These are phyloP conservation scores for Campylomormyrus numenius DNA, from an alignment of 2,113 vertebrate species.

Conservation along the genomic window DNA sequence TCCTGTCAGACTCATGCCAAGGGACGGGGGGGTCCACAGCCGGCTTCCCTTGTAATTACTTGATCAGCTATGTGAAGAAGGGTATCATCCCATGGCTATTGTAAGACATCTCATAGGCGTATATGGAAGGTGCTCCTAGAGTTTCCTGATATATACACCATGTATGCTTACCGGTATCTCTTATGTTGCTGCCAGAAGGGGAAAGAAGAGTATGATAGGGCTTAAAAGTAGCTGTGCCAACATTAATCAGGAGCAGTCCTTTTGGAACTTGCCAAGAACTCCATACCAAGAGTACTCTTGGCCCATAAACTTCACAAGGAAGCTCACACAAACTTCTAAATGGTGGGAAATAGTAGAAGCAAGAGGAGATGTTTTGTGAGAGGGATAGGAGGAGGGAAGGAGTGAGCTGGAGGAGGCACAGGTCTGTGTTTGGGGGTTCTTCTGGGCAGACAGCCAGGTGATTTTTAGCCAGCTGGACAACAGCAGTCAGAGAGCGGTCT, in stretches of 20 bases:
- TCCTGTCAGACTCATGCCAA: constrained; percentile 2
- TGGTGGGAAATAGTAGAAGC: constrained; percentile 1
- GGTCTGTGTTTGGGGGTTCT: neutral
- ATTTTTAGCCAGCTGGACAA: neutral
- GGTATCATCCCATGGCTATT: neutral
- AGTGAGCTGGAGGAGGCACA: neutral
- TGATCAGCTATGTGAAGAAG: neutral
- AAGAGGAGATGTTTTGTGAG: neutral
- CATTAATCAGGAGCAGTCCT: neutral
- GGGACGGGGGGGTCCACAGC: neutral
- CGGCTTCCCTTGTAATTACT: neutral
- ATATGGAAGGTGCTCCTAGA: neutral
- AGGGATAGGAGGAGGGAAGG: neutral
- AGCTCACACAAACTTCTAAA: neutral
- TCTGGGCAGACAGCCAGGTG: neutral
- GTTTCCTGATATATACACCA: neutral
- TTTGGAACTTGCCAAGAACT: neutral
- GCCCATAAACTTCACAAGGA: neutral
- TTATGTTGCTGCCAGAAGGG: neutral
- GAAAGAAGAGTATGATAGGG: neutral
- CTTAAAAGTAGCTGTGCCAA: neutral
- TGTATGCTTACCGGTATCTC: neutral
- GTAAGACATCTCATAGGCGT: neutral
- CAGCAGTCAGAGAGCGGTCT: neutral
- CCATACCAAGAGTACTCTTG: neutral